phyloP scores from a whole-genome alignment of 2,113 vertebrate species.

The Platichthys stellatus region DNA sequence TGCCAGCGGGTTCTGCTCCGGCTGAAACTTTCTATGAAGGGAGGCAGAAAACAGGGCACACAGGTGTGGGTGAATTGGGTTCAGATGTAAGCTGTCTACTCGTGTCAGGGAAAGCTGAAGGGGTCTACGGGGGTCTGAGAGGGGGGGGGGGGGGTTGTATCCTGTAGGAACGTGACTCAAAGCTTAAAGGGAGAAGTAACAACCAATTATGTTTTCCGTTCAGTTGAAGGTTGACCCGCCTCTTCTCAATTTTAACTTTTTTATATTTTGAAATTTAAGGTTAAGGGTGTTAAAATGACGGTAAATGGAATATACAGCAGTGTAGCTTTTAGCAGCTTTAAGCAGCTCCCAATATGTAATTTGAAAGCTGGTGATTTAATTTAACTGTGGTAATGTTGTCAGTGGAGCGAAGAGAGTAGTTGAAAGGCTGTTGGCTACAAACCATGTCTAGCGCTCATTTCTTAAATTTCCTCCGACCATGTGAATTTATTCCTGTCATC shows the following conservation, averaged over 20 bases:
- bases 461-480: constrained; percentile 40
- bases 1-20: constrained; percentile 33
- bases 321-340: constrained; percentile 10
- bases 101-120: constrained; percentile 33
- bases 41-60: constrained; percentile 75
- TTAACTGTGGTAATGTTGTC: constrained; percentile 34
- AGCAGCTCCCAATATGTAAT: constrained; percentile 13
- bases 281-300: neutral
- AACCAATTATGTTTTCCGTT: constrained; percentile 23
- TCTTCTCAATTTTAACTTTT: neutral
- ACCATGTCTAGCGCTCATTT: constrained; percentile 44
- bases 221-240: constrained; percentile 7
- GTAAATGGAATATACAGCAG: neutral
- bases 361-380: constrained; percentile 46
- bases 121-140: constrained; percentile 25
- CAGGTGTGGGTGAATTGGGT: constrained; percentile 75
- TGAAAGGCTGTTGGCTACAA: constrained; percentile 36
- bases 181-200: constrained; percentile 46
- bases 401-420: constrained; percentile 26
- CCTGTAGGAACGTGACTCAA: constrained; percentile 24
- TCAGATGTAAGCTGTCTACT: constrained; percentile 62
- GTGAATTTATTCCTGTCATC: constrained; percentile 40
- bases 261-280: neutral
- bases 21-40: constrained; percentile 48
- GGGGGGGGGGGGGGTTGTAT: constrained; percentile 10